Evolutionary conservation across 2,113 vertebrate species (phyloP).

Genomic region (Neogale vison): DNA sequence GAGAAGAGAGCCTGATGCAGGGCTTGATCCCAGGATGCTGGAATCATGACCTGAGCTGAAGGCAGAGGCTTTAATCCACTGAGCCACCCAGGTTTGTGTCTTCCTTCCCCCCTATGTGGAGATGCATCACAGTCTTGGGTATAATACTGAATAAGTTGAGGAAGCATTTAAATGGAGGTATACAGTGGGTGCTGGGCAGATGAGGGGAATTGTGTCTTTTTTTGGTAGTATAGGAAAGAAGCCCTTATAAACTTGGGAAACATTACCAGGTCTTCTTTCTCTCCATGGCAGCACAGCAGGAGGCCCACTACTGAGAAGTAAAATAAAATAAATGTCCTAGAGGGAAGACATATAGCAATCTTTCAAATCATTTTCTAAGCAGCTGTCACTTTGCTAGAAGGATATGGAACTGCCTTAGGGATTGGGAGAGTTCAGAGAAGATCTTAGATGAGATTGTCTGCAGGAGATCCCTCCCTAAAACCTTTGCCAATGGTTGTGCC

Average conservation of each 20-base stretch:
- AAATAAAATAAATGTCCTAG: background rate
- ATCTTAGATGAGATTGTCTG: background rate
- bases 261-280: background rate
- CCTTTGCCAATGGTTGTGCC: background rate
- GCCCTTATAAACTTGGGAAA: background rate
- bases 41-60: too few relatives aligned
- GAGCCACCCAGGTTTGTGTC: too few relatives aligned
- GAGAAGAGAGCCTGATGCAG: too few relatives aligned
- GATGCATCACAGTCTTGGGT: background rate
- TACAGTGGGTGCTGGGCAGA: background rate
- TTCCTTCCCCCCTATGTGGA: background rate
- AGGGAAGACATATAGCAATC: background rate
- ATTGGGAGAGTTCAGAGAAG: background rate
- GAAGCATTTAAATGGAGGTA: background rate
- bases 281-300: background rate
- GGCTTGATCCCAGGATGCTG: too few relatives aligned
- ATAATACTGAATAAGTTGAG: background rate
- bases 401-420: background rate
- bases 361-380: background rate
- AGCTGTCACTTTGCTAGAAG: background rate
- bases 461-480: background rate
- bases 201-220: too few relatives aligned
- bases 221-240: background rate
- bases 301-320: too few relatives aligned
- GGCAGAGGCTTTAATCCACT: too few relatives aligned